These are phyloP conservation scores for Drosophila helvetica DNA, from an alignment of 2,888 invertebrate species.

Conservation along the genomic window DNA sequence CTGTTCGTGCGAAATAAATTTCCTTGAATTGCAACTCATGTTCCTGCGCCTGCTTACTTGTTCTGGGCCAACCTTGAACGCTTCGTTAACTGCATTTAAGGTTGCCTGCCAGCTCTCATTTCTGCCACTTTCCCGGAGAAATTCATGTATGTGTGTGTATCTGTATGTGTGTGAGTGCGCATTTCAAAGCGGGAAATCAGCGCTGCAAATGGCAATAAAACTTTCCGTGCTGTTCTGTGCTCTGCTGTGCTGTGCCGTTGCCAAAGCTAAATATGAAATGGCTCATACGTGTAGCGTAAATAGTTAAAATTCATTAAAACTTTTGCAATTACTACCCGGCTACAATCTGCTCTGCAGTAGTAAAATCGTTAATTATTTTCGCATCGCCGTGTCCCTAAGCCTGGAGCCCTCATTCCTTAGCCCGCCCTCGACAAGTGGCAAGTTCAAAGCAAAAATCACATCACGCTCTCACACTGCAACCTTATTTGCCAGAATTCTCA, in stretches of 20 bases:
- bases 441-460: slow-evolving; percentile 34
- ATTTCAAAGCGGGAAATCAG: slow-evolving; percentile 54
- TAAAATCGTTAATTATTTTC: slow-evolving; percentile 66
- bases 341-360: slow-evolving; percentile 12
- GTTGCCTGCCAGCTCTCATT: slow-evolving; percentile 22
- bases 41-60: slow-evolving; percentile 38
- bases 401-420: slow-evolving; percentile 3
- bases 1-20: slow-evolving; percentile 73
- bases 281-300: slow-evolving; percentile 49
- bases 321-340: slow-evolving; percentile 56
- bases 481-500: background rate
- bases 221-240: slow-evolving; percentile 23
- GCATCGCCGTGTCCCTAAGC: slow-evolving; percentile 6
- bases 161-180: slow-evolving; percentile 5
- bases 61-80: slow-evolving; percentile 66
- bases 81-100: slow-evolving; percentile 74
- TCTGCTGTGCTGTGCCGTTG: background rate
- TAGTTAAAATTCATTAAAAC: slow-evolving; percentile 72
- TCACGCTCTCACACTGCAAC: slow-evolving; percentile 1
- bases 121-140: background rate
- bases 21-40: slow-evolving; percentile 72
- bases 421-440: background rate
- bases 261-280: slow-evolving; percentile 46
- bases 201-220: slow-evolving; percentile 62
- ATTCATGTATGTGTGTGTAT: slow-evolving; percentile 17